Evolutionary conservation across 1,140 invertebrate genomes (phyloP), one percentile per base, ranked within the genome.

Genomic region (Sitophilus oryzae): DNA sequence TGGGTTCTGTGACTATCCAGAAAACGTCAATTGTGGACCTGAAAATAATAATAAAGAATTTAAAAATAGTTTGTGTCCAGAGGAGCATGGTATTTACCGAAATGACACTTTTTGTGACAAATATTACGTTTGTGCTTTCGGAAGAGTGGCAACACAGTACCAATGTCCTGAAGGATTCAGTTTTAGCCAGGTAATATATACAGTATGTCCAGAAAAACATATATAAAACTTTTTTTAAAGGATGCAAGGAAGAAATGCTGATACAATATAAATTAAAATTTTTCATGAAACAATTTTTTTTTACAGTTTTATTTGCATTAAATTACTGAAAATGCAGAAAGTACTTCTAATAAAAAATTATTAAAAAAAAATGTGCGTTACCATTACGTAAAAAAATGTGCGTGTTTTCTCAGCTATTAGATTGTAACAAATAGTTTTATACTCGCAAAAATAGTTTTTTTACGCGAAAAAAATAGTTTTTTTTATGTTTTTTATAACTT

Each of bases 41-140:
- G 20, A 21, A 42, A 35, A 41, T 23, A 19, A 37, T 37, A 18
- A 36, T 2, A 35, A 49, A 14, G 19, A 38, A 30, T 37, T 49
- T 3, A 22, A 25, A 25, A 8, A 1, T 11, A 42, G 15, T 37
- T 54, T 66, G 10, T 78, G 74, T 25, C 73, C 76, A 23, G 66
- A 71, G 45, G 58, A 64, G 38, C 75, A 74, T 62, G 79, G 80
- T 40, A 75, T 76, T 1, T 84, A 79, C 69, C 76, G 79, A 59
- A 82, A 79, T 64, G 71, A 74, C 42, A 73, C 67, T 8, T 78
- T 83, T 70, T 85, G 83, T 57, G 81, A 78, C 50, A 78, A 79
- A 63, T 85, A 83, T 72, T 83, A 78, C 69, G 75, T 82, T 4
- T 85, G 83, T 65, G 73, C 79, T 16, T 65, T 66, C 52, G 71